phyloP scores from a whole-genome alignment of 2,797 vertebrate species.

The Amblyraja radiata region DNA sequence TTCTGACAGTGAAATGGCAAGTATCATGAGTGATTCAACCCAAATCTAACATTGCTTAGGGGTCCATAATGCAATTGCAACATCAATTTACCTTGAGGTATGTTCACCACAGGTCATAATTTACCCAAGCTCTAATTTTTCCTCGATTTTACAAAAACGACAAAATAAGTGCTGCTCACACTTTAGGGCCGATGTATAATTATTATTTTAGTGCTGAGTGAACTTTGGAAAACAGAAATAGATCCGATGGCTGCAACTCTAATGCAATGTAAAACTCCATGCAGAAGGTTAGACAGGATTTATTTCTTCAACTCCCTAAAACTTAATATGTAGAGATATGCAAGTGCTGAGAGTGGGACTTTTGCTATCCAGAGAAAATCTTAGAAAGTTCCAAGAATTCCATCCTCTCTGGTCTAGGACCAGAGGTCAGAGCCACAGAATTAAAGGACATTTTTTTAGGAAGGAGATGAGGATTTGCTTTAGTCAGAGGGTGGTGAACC shows the following conservation, averaged over 20 bases:
- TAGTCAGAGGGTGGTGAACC: too few relatives aligned
- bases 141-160: not conserved
- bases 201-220: not conserved
- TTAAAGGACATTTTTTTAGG: too few relatives aligned
- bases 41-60: not conserved
- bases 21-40: not conserved
- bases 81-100: not conserved
- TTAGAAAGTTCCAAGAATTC: too few relatives aligned
- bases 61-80: not conserved
- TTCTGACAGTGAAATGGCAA: not conserved
- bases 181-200: not conserved
- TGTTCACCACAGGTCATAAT: too few relatives aligned
- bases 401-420: too few relatives aligned
- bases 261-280: not conserved
- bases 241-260: not conserved
- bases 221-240: not conserved
- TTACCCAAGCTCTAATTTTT: not conserved
- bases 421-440: too few relatives aligned
- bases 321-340: not conserved
- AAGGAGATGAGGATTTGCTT: too few relatives aligned
- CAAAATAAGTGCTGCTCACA: not conserved
- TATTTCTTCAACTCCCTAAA: not conserved
- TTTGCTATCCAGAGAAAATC: not conserved
- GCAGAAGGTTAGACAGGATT: not conserved
- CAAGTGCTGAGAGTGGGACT: not conserved